Percentiles rank a stretch among this genome's conserved stretches.
phyloP scores from a whole-genome alignment of 2,113 vertebrate genomes.

The Muscicapa adusta region DNA sequence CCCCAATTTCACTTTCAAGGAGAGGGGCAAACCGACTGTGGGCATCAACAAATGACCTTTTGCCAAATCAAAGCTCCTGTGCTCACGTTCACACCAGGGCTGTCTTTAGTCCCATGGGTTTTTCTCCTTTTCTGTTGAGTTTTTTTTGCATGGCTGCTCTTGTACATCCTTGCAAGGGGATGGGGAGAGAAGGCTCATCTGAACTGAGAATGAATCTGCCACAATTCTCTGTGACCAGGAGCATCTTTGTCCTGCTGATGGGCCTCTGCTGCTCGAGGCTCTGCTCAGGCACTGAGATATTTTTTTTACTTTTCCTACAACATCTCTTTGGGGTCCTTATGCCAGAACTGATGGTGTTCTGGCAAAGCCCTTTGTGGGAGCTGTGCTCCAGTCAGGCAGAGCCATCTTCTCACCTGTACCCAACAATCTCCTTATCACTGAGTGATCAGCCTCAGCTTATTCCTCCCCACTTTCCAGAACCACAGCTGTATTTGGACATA shows the following conservation, averaged over 20 bases:
- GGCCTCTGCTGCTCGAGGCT: neutral
- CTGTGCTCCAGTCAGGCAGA: neutral
- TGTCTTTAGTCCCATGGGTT: neutral
- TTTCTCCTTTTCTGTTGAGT: neutral
- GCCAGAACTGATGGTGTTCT: neutral
- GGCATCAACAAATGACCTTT: neutral
- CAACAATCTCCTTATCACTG: neutral
- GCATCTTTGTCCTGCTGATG: neutral
- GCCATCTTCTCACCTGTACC: neutral
- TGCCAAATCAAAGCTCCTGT: neutral
- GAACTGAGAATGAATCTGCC: neutral
- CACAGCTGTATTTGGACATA: neutral
- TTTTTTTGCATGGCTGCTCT: neutral
- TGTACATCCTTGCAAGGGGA: neutral
- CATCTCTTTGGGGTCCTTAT: neutral
- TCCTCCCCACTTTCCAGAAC: neutral
- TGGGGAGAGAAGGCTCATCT: neutral
- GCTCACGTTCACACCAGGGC: neutral
- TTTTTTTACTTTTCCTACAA: neutral
- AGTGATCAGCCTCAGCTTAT: neutral
- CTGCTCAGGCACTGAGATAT: neutral
- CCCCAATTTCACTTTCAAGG: rapidly evolving
- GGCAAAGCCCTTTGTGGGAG: neutral
- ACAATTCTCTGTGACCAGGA: neutral
- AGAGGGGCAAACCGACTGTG: neutral